A percentile compares a stretch with the other conserved stretches of the same genome.
Evolutionary conservation across 2,113 vertebrate species (phyloP).

Genomic region (Sula dactylatra): DNA sequence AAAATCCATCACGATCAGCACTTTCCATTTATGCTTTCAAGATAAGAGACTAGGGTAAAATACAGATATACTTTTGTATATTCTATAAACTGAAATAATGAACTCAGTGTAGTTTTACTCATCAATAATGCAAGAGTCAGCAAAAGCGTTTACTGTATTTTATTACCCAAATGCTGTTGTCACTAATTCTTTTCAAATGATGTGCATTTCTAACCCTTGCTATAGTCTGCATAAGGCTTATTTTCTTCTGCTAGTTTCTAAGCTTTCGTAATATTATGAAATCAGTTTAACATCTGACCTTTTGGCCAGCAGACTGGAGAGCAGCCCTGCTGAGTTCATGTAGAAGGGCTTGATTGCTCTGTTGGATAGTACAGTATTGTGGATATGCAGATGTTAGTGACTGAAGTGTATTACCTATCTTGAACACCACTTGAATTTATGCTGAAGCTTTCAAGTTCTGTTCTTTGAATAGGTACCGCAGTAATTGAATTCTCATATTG

Average conservation of each 20-base stretch:
- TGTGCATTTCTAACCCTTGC: neutral
- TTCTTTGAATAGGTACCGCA: conserved; percentile 15
- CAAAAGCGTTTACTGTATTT: neutral
- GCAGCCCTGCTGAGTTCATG: neutral
- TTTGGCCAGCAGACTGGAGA: conserved; percentile 16
- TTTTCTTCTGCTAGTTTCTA: neutral
- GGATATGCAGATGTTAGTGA: conserved; percentile 24
- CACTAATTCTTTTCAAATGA: neutral
- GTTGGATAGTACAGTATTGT: neutral
- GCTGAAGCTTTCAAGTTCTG: neutral
- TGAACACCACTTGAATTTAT: conserved; percentile 30
- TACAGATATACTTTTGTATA: neutral
- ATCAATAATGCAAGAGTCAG: neutral
- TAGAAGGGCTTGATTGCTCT: conserved; percentile 3
- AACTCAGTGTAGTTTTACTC: neutral
- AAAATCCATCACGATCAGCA: neutral
- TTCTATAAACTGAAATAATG: neutral
- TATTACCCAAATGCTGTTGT: neutral
- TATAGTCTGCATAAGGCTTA: neutral
- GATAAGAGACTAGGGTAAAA: neutral
- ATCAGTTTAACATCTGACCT: conserved; percentile 29
- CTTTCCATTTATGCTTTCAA: neutral
- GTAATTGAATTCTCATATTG: conserved; percentile 37
- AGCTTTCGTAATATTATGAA: neutral
- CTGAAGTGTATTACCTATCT: conserved; percentile 12